Evolutionary conservation across 2,888 invertebrate genomes (phyloP), one percentile per base, ranked within the genome.

Genomic region (Eupithecia abbreviata): DNA sequence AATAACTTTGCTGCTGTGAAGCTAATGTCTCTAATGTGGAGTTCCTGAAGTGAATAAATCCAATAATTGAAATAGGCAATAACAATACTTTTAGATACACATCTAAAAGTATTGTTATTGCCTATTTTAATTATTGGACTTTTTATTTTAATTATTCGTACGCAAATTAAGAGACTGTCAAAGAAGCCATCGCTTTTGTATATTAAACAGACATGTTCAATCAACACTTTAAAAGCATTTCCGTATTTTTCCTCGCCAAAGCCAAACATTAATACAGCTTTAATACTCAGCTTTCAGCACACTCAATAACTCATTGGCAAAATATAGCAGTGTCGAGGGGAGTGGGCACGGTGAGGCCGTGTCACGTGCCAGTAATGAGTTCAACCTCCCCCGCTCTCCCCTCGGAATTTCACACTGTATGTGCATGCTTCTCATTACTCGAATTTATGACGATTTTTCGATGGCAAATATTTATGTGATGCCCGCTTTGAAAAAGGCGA

Each of bases 331-430:
- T 86, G 86, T 85, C 85, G 88, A 87, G 88, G 86, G 90, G 88
- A 85, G 88, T 83, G 87, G 90, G 89, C 84, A 88, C 87, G 88
- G 91, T 86, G 86, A 87, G 88, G 89, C 86, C 90, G 93, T 93
- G 93, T 94, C 94, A 95, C 94, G 94, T 95, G 94, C 90, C 92
- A 84, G 91, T 95, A 95, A 95, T 94, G 94, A 95, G 94, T 93
- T 89, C 91, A 88, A 85, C 85, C 91, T 78, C 82, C 90, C 91
- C 90, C 89, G 78, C 85, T 84, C 90, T 86, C 86, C 88, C 86
- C 83, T 79, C 82, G 93, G 92, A 93, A 94, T 94, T 92, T 94
- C 92, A 92, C 94, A 93, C 94, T 81, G 81, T 78, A 92, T 93
- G 87, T 85, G 89, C 84, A 87, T 87, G 86, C 89, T 87, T 88